Evolutionary conservation across 2,113 vertebrate genomes (phyloP).

Genomic region (Otis tarda): DNA sequence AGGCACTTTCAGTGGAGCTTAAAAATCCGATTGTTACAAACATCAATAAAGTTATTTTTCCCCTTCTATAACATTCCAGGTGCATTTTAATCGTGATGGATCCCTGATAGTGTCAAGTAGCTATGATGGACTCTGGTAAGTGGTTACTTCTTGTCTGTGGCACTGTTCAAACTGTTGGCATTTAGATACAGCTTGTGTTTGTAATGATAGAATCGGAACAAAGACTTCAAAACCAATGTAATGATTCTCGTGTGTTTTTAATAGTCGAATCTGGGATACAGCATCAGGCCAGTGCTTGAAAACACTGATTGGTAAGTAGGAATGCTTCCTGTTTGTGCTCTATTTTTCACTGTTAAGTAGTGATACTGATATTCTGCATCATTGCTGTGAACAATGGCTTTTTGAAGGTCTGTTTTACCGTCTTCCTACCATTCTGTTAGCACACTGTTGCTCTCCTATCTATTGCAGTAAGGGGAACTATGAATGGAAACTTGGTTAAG

Average conservation of each 20-base stretch:
- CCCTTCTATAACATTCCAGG: constrained; percentile 68
- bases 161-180: neutral
- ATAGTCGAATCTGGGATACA: constrained; percentile 98
- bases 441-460: neutral
- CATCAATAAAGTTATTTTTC: neutral
- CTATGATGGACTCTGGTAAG: constrained; percentile 97
- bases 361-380: neutral
- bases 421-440: neutral
- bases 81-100: constrained; percentile 98
- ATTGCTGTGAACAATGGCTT: neutral
- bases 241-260: neutral
- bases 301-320: constrained; percentile 92
- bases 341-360: neutral
- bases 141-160: neutral
- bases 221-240: neutral
- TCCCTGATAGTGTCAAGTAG: constrained; percentile 98
- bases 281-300: constrained; percentile 98
- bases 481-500: neutral
- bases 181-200: neutral
- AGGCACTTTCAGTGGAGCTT: neutral
- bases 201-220: neutral
- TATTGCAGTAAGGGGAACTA: neutral
- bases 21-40: neutral
- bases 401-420: neutral
- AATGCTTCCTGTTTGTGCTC: neutral